These are phyloP conservation scores for Salvelinus namaycush DNA, from an alignment of 2,113 vertebrate genomes.

Conservation along the genomic window DNA sequence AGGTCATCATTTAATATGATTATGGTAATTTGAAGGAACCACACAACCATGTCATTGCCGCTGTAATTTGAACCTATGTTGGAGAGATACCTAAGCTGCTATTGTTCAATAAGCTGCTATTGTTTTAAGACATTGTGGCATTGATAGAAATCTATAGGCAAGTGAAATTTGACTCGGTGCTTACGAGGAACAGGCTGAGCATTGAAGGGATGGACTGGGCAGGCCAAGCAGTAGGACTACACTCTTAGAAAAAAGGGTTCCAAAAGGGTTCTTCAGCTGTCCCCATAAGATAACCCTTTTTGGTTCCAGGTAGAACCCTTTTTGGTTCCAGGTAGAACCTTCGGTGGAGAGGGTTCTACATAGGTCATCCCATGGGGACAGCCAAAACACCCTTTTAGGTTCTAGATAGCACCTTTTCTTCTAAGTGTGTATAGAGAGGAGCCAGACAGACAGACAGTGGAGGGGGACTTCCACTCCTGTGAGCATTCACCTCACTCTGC, in stretches of 20 bases:
- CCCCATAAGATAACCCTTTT: no score
- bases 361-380: not conserved
- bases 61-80: not conserved
- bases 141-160: conserved; percentile 6
- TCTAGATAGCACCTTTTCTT: no score
- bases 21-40: conserved; percentile 18
- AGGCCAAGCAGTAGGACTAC: not conserved
- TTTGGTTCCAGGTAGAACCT: no score
- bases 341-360: no score
- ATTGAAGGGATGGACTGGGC: not conserved
- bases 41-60: not conserved
- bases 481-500: conserved; percentile 43
- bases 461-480: conserved; percentile 36
- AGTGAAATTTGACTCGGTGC: conserved; percentile 7
- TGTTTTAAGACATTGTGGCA: not conserved
- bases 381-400: not conserved
- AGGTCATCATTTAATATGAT: conserved; percentile 19
- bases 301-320: no score
- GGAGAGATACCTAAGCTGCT: not conserved
- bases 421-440: no score
- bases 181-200: not conserved
- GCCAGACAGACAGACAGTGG: not conserved
- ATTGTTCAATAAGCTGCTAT: no score
- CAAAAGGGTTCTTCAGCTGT: no score
- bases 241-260: no score